Evolutionary conservation across 2,797 vertebrate genomes (phyloP).

Genomic region (Orestias chungarensis): DNA sequence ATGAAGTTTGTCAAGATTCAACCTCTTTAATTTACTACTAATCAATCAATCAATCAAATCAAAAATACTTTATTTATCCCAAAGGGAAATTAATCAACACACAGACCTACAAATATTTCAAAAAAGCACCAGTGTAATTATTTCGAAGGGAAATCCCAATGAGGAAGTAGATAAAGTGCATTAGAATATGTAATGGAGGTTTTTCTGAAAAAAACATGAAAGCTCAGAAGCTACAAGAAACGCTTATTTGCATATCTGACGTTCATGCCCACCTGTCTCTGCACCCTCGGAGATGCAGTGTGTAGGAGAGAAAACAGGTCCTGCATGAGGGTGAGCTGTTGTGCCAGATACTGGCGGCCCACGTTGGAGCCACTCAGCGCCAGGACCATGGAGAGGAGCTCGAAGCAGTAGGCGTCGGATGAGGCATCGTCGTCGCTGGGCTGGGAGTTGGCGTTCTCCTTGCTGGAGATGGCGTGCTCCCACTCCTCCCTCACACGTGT

Average conservation of each 20-base stretch:
- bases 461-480: constrained; percentile 99
- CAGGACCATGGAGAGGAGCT: constrained; percentile 97
- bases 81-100: no score
- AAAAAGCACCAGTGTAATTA: constrained; percentile 9
- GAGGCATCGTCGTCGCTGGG: constrained; percentile 96
- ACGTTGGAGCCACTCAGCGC: constrained; percentile 97
- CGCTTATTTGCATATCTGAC: not conserved
- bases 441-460: constrained; percentile 98
- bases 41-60: no score
- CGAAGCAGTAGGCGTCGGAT: constrained; percentile 98
- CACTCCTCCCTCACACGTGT: constrained; percentile 97
- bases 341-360: constrained; percentile 95
- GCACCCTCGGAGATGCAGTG: constrained; percentile 96
- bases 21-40: not conserved
- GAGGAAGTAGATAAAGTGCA: not conserved
- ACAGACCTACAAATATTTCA: not conserved
- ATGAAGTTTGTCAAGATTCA: not conserved
- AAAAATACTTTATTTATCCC: no score
- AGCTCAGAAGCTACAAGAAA: not conserved
- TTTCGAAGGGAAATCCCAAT: not conserved
- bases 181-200: not conserved
- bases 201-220: not conserved
- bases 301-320: constrained; percentile 97
- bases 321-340: constrained; percentile 96
- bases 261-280: constrained; percentile 89